Evolutionary conservation across 37 sponge, comb jelly and placozoan species (phyloP), one percentile per base, ranked within the genome.

Genomic region (Diacarnus erythraeanus): DNA sequence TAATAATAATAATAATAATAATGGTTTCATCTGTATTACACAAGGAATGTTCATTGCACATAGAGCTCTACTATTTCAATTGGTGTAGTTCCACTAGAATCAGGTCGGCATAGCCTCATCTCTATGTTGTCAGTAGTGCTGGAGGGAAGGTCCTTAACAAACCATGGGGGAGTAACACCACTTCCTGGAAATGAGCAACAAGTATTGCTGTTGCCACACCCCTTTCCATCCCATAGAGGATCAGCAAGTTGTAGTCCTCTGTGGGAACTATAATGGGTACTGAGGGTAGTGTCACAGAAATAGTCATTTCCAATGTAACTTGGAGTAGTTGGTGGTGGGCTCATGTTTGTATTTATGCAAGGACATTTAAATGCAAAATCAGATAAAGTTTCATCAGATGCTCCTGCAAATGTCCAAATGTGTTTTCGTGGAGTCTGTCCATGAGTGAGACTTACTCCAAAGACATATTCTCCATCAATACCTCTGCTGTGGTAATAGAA

Each of bases 161-260:
- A 65, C 66, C 66, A 65, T 31, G 66, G 66, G 3, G 73, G 73
- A n/a, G 27, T 18, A 54, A 51, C 47, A n/a, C n/a, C n/a, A n/a
- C n/a, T n/a, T n/a, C n/a, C n/a, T n/a, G n/a, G n/a, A 15, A 72
- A 72, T 47, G 51, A 51, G 54, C 83, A 83, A 38, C 57, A 56
- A 15, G 75, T 65, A 25, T 43, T 66, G 30, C 2, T 41, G 17
- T 42, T 2, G 4, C 69, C 76, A 83, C 83, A 83, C 0, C 69
- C 76, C 29, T 60, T 35, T 33, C 83, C 83, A 75, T 83, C 83
- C 83, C 83, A 83, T 6, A 83, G 54, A 15, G 75, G 75, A 21
- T 83, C 83, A 59, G 23, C 31, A n/a, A 65, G 3, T 29, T 79
- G 44, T 10, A 74, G 56, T 3, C 40, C 17, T 9, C 8, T 1